Base-by-base conservation (phyloP, 2,797 vertebrate genomes). In the Typhlichthys subterraneus region DNA sequence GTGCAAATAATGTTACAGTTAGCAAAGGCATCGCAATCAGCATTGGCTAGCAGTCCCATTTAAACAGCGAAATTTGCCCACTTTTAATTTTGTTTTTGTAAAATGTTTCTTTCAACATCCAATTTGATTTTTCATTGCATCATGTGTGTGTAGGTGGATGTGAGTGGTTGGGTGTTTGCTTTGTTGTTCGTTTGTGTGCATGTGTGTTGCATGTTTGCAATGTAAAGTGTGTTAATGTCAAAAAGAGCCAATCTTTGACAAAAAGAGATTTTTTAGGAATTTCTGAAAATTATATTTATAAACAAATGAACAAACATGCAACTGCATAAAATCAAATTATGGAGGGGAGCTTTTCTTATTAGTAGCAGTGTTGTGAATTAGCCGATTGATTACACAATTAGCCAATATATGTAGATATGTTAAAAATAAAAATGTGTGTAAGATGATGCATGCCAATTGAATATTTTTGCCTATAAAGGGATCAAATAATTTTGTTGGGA, bases 1-100 rank as follows among this genome's bases (percentile, higher is more conserved):
- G 96, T 95, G 84, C 87, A 96, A 93, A 99, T 89, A 95, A 96
- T 95, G 91, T 88, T 88, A 94, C 85, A 94, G 94, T 99, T 84
- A 98, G 94, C 96, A 95, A 92, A 93, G 89, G 81, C 74, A 87
- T 90, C 91, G 88, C 84, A 80, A 90, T 76, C 87, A 90, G 88
- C 33, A 86, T 85, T 94, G 94, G 94, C 95, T 96, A 96, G 93
- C 95, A 95, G 93, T 95, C 94, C 94, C 95, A 94, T 90, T 93
- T 93, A 93, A 94, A 91, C 89, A 90, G 92, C 84, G 87, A 87
- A 92, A 94, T 94, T 89, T 91, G 85, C 87, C 75, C 64, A 59
- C 55, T 63, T 59, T 66, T 67, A 64, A 70, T 53, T 55, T 15
- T 29, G 62, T 69, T 47, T 67, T 17, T 72, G 73, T 67, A 55